These are phyloP conservation scores for Antheraea mylitta DNA, from an alignment of 1,140 invertebrate species.

Conservation along the genomic window DNA sequence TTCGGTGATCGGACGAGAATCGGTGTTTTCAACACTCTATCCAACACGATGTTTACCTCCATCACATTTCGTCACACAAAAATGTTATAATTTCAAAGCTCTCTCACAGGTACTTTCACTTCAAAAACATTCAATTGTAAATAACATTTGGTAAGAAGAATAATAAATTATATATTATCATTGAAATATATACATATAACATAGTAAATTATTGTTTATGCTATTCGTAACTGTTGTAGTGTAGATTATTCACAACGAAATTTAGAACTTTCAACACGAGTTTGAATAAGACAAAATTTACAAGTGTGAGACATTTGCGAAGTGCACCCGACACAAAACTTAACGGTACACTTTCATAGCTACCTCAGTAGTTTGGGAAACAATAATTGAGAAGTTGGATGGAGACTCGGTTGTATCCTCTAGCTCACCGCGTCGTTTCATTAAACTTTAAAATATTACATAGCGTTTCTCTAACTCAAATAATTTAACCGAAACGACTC, in stretches of 20 bases:
- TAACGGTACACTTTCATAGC: slow-evolving; percentile 13
- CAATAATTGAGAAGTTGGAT: slow-evolving; percentile 41
- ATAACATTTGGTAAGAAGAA: too few relatives aligned
- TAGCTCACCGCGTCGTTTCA: slow-evolving; percentile 15
- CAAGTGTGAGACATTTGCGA: slow-evolving; percentile 36
- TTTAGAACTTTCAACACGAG: slow-evolving; percentile 33
- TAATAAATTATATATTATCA: too few relatives aligned
- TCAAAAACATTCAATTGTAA: too few relatives aligned
- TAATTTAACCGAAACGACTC: not conserved
- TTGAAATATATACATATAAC: too few relatives aligned
- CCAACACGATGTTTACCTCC: too few relatives aligned
- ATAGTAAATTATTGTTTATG: too few relatives aligned
- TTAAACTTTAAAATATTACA: slow-evolving; percentile 9
- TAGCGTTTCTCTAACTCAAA: not conserved
- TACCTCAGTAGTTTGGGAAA: slow-evolving; percentile 34
- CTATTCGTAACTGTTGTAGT: not conserved
- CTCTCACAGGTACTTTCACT: too few relatives aligned
- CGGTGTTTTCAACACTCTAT: too few relatives aligned
- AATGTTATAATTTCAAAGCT: too few relatives aligned
- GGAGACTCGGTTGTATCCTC: not conserved
- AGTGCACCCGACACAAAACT: slow-evolving; percentile 32
- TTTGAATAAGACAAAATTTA: slow-evolving; percentile 38
- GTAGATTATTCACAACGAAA: slow-evolving; percentile 21
- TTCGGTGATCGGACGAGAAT: too few relatives aligned
- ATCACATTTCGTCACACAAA: too few relatives aligned